Conservation (phyloP, 2,113 vertebrate species). For the Microtus oregoni region DNA sequence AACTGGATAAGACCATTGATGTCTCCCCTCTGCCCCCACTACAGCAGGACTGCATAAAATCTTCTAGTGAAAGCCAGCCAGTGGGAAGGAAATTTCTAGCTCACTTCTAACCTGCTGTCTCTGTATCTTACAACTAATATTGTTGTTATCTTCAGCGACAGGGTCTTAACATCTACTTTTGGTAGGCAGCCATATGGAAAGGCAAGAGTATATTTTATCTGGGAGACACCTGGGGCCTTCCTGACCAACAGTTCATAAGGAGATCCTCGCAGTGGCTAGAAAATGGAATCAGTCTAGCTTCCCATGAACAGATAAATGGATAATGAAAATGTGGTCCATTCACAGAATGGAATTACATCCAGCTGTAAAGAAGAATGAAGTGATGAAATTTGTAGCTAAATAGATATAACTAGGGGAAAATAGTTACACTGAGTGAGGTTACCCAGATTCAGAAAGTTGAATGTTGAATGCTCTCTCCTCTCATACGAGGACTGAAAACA, state of each 20-base stretch:
- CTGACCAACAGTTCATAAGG: not conserved
- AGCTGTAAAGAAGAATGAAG: not conserved
- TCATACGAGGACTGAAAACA: not conserved
- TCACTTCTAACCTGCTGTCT: not conserved
- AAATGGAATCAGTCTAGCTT: not conserved
- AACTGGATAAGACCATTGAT: no score
- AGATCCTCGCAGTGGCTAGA: not conserved
- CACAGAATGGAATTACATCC: not conserved
- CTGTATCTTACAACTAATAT: not conserved
- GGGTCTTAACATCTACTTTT: not conserved
- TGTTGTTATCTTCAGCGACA: not conserved
- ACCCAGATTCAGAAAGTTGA: not conserved
- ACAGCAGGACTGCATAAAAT: not conserved
- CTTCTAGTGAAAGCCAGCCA: not conserved
- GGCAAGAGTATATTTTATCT: not conserved
- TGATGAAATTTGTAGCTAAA: not conserved
- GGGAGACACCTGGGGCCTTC: not conserved
- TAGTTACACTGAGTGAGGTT: not conserved
- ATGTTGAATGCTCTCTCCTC: not conserved
- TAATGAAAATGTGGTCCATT: not conserved
- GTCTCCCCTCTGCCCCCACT: rapidly evolving
- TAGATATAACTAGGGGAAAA: not conserved
- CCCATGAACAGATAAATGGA: no score
- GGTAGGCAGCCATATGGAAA: no score
- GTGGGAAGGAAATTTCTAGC: not conserved